These are phyloP conservation scores for Pollenia griseotomentosa DNA, from an alignment of 2,888 invertebrate genomes.

Conservation along the genomic window DNA sequence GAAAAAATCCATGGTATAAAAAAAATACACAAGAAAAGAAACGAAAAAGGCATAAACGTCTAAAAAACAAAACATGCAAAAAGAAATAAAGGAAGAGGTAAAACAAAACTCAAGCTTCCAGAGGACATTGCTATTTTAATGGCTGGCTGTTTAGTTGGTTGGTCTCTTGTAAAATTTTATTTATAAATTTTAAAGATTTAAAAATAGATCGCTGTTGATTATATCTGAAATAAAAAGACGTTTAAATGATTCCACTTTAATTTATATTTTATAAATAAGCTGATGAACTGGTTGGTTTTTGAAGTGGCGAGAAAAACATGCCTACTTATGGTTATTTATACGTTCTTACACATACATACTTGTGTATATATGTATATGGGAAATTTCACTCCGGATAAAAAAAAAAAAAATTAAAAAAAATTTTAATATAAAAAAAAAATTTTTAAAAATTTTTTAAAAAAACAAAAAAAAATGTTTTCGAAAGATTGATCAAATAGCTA, in stretches of 20 bases:
- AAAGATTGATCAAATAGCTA: too few species aligned
- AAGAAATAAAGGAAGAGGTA: constrained; percentile 15
- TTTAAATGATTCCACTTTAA: constrained; percentile 55
- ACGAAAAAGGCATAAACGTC: background rate
- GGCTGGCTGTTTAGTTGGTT: background rate
- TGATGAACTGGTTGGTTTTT: constrained; percentile 49
- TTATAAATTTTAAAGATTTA: constrained; percentile 46
- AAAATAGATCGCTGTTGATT: constrained; percentile 56
- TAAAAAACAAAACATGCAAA: constrained; percentile 4
- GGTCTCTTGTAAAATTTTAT: constrained; percentile 24
- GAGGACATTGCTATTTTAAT: constrained; percentile 26
- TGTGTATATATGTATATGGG: background rate
- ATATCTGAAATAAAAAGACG: constrained; percentile 52
- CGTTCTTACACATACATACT: background rate
- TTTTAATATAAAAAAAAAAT: too few species aligned
- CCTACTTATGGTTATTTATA: constrained; percentile 21
- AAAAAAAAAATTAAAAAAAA: too few species aligned
- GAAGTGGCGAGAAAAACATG: constrained; percentile 28
- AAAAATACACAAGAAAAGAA: background rate
- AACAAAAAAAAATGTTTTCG: too few species aligned
- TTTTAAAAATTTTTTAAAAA: too few species aligned
- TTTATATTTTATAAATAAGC: constrained; percentile 50
- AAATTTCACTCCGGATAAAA: too few species aligned
- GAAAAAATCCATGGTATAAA: constrained; percentile 16
- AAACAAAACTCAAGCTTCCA: constrained; percentile 9